Percentiles rank a stretch among this genome's conserved stretches.
Evolutionary conservation across 2,888 invertebrate genomes (phyloP).

Genomic region (Cenopis cana): DNA sequence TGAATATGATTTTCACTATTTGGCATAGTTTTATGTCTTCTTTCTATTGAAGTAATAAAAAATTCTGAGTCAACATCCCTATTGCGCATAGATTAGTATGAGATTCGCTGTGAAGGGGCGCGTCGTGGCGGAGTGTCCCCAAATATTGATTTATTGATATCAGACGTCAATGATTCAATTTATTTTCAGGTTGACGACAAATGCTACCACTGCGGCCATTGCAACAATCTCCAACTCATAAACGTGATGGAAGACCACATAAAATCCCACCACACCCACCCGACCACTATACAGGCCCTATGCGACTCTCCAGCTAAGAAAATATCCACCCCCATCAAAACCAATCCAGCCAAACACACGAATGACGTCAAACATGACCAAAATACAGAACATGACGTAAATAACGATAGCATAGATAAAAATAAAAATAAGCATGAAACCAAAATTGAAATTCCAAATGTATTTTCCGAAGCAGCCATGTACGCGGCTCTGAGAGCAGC

Average conservation of each 20-base stretch:
- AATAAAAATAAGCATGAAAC: neutral
- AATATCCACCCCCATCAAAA: constrained; percentile 11
- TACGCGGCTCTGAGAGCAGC: neutral
- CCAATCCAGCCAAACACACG: neutral
- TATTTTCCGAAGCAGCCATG: neutral
- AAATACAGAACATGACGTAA: neutral
- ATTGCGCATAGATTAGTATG: no score
- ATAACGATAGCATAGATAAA: neutral
- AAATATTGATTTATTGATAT: no score
- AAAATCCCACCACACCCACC: constrained; percentile 46
- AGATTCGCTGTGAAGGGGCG: no score
- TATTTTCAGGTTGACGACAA: constrained; percentile 53
- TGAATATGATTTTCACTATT: no score
- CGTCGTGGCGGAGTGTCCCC: no score
- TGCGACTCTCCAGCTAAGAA: constrained; percentile 13
- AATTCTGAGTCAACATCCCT: no score
- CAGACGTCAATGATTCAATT: no score
- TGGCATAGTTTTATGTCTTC: no score
- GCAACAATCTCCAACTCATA: constrained; percentile 55
- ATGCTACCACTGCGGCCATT: constrained; percentile 59
- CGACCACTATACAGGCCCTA: constrained; percentile 10
- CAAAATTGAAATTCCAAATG: neutral
- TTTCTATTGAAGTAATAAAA: no score
- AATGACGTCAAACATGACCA: neutral
- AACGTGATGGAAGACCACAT: constrained; percentile 52